Evolutionary conservation across 2,888 invertebrate species (phyloP).

Genomic region (Tenthredo livida): DNA sequence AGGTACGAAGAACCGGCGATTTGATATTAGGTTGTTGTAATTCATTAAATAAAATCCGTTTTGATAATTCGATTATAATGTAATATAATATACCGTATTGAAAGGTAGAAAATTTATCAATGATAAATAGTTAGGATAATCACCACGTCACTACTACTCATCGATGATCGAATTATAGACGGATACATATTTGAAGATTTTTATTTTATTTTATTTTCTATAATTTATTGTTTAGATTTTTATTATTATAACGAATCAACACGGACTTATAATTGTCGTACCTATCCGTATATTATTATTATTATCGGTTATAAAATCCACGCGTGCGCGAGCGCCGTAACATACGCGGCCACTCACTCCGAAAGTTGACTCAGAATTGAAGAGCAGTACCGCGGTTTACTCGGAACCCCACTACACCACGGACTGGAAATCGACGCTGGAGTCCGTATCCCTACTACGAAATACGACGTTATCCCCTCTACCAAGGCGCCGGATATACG

Average conservation of each 20-base stretch:
- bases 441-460: conserved; percentile 1
- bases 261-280: background rate
- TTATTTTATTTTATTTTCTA: background rate
- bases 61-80: background rate
- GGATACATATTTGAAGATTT: background rate
- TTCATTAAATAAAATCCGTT: background rate
- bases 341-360: conserved; percentile 66
- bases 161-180: background rate
- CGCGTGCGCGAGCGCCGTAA: conserved; percentile 64
- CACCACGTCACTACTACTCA: conserved; percentile 66
- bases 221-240: background rate
- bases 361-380: conserved; percentile 72
- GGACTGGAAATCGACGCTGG: conserved; percentile 49
- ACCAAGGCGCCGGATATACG: conserved; percentile 18
- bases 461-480: background rate
- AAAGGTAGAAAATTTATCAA: background rate
- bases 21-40: background rate
- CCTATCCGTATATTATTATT: background rate
- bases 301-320: conserved; percentile 2
- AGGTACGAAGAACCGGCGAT: background rate
- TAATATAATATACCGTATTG: background rate
- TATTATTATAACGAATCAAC: no score
- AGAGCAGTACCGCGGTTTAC: conserved; percentile 57
- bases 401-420: conserved; percentile 53
- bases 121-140: conserved; percentile 58